Evolutionary conservation across 2,888 invertebrate species (phyloP).

Genomic region (Ennomos erosarius): DNA sequence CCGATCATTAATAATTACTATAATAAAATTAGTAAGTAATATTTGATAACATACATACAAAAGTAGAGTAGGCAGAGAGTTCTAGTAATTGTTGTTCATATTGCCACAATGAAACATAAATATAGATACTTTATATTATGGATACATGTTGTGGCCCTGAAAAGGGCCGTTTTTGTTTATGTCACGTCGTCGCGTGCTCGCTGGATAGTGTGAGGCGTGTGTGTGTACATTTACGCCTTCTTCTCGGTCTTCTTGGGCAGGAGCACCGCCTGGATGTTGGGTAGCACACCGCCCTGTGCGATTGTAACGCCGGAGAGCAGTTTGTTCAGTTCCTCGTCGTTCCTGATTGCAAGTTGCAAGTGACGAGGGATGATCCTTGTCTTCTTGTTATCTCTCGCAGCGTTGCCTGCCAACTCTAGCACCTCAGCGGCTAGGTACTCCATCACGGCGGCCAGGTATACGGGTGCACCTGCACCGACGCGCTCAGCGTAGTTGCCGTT

Average conservation of each 20-base stretch:
- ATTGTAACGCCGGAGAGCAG: constrained; percentile 91
- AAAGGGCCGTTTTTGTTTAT: too few species aligned
- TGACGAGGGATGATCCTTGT: constrained; percentile 89
- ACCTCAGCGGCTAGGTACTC: constrained; percentile 85
- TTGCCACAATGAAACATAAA: too few species aligned
- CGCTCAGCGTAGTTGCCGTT: constrained; percentile 85
- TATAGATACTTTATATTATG: too few species aligned
- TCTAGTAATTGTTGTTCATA: too few species aligned
- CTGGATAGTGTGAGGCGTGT: too few species aligned
- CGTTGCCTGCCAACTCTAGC: constrained; percentile 65
- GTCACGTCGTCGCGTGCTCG: too few species aligned
- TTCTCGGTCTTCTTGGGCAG: constrained; percentile 51
- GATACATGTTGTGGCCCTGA: too few species aligned
- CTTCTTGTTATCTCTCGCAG: constrained; percentile 87
- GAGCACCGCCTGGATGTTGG: constrained; percentile 89
- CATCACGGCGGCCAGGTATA: constrained; percentile 85
- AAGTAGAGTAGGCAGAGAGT: too few species aligned
- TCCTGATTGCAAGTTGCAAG: constrained; percentile 90
- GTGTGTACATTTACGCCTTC: constrained; percentile 82
- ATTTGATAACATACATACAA: too few species aligned
- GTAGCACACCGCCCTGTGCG: constrained; percentile 93
- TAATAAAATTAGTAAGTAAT: too few species aligned
- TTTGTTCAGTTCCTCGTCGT: constrained; percentile 92
- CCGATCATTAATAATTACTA: too few species aligned
- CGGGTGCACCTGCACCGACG: constrained; percentile 60